Evolutionary conservation across 1,140 invertebrate genomes (phyloP).

Genomic region (Melanaphis sacchari): DNA sequence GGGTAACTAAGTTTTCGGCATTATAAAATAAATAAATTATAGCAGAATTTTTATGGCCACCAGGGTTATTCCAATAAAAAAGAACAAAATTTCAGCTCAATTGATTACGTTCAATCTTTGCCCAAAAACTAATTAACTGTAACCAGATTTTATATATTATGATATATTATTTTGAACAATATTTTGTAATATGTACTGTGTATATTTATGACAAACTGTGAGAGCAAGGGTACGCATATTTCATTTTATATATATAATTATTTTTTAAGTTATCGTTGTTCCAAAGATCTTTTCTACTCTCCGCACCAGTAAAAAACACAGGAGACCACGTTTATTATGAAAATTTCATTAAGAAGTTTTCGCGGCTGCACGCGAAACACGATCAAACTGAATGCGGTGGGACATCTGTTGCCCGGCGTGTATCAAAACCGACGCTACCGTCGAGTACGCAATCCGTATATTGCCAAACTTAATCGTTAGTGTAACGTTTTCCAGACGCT

Average conservation of each 20-base stretch:
- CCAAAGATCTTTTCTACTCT: background rate
- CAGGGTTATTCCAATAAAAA: background rate
- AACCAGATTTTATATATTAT: background rate
- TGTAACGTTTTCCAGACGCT: slow-evolving; percentile 30
- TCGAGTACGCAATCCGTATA: slow-evolving; percentile 39
- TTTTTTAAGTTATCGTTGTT: background rate
- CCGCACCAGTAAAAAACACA: slow-evolving; percentile 33
- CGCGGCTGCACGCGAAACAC: slow-evolving; percentile 31
- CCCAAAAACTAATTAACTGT: background rate
- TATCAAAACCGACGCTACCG: slow-evolving; percentile 16
- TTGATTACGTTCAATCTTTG: background rate
- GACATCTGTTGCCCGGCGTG: slow-evolving; percentile 54
- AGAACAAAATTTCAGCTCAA: background rate
- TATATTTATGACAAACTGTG: background rate
- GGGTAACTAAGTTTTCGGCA: background rate
- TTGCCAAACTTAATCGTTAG: slow-evolving; percentile 50
- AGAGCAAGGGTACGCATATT: background rate
- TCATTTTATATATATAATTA: background rate
- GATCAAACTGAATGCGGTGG: slow-evolving; percentile 41
- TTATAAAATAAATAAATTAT: too few relatives aligned
- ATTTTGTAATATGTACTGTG: background rate
- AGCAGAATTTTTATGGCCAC: background rate
- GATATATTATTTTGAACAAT: background rate
- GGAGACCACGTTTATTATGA: slow-evolving; percentile 46
- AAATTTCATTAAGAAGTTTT: slow-evolving; percentile 57